Evolutionary conservation across 2,113 vertebrate genomes (phyloP).

Genomic region (Chaetodon auriga): DNA sequence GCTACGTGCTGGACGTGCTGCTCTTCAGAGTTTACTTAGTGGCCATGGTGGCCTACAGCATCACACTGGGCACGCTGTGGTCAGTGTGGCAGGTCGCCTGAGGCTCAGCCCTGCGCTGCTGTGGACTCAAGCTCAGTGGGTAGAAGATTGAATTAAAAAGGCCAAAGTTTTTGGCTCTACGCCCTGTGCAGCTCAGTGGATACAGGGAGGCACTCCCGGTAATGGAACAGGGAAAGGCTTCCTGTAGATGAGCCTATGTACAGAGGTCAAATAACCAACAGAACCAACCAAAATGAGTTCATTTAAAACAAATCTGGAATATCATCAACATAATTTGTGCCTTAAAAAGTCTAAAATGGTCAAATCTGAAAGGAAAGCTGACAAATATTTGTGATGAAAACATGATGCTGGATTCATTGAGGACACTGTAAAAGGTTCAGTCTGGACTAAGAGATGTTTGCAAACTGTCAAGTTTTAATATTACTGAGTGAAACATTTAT

Average conservation of each 20-base stretch:
- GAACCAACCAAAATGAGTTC: no score
- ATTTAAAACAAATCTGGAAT: constrained; percentile 1
- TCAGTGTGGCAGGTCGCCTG: constrained; percentile 93
- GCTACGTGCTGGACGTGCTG: constrained; percentile 92
- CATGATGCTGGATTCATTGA: background rate
- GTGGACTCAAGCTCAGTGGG: constrained; percentile 12
- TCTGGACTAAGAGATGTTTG: background rate
- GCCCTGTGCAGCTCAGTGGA: constrained; percentile 24
- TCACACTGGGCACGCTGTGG: constrained; percentile 94
- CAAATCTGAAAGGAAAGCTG: background rate
- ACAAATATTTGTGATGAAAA: background rate
- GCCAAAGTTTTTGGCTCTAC: constrained; percentile 6
- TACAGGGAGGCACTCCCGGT: constrained; percentile 1
- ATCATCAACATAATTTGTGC: background rate
- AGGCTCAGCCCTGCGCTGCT: constrained; percentile 37
- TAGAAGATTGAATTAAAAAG: background rate
- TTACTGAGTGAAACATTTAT: background rate
- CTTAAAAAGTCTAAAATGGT: background rate
- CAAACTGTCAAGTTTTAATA: background rate
- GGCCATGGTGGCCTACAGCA: constrained; percentile 89
- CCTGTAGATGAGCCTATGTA: background rate
- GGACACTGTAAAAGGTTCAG: background rate
- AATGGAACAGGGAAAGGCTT: constrained; percentile 1
- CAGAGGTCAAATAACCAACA: background rate
- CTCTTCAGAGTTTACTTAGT: constrained; percentile 93